Conservation (phyloP, 2,888 invertebrate genomes). For the Stratiomys singularior region DNA sequence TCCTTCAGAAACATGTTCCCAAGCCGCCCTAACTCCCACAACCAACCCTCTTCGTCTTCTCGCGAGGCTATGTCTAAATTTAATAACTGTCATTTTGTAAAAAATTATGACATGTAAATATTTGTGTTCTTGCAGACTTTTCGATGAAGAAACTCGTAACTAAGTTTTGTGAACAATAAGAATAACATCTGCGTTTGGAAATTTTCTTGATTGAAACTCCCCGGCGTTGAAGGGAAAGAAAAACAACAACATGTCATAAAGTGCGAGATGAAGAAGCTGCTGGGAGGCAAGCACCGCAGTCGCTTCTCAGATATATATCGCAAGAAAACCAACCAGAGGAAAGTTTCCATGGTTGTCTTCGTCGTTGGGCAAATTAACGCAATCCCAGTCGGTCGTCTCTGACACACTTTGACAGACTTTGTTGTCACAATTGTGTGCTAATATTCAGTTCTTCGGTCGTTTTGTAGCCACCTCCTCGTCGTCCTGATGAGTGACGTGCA, state of each 20-base stretch:
- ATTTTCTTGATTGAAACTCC: slow-evolving; percentile 41
- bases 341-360: slow-evolving; percentile 31
- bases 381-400: slow-evolving; percentile 44
- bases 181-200: slow-evolving; percentile 44
- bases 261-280: slow-evolving; percentile 31
- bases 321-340: slow-evolving; percentile 24
- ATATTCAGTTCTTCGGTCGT: slow-evolving; percentile 4
- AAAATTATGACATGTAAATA: slow-evolving; percentile 44
- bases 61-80: background rate
- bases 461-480: background rate
- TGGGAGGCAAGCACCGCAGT: background rate
- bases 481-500: slow-evolving; percentile 10
- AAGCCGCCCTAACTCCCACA: background rate
- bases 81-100: slow-evolving; percentile 43
- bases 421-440: slow-evolving; percentile 37
- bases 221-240: slow-evolving; percentile 22
- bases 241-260: slow-evolving; percentile 42
- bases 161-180: slow-evolving; percentile 43
- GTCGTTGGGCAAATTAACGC: slow-evolving; percentile 37
- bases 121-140: slow-evolving; percentile 35
- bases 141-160: slow-evolving; percentile 31
- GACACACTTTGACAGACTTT: slow-evolving; percentile 44
- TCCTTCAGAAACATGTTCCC: background rate
- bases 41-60: background rate
- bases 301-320: slow-evolving; percentile 13